These are phyloP conservation scores for Diplogasteroides magnus DNA, from an alignment of 1,140 invertebrate species.

Conservation along the genomic window DNA sequence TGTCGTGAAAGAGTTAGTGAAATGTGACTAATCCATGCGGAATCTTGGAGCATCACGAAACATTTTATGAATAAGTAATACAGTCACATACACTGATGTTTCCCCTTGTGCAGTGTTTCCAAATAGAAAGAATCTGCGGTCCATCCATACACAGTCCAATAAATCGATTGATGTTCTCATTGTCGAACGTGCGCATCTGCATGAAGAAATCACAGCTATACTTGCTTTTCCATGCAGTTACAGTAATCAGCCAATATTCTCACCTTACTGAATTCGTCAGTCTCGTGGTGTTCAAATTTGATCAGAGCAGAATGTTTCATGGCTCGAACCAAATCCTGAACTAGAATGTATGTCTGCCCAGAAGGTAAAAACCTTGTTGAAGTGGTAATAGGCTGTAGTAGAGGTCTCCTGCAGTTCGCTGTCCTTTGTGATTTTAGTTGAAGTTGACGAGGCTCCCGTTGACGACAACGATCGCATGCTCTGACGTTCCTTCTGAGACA, in stretches of 20 bases:
- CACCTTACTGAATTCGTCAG: background rate
- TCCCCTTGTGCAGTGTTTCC: slow-evolving; percentile 21
- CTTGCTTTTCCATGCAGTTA: background rate
- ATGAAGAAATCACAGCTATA: background rate
- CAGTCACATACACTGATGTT: background rate
- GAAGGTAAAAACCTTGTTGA: background rate
- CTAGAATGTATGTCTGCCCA: background rate
- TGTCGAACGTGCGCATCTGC: background rate
- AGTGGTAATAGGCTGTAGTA: background rate
- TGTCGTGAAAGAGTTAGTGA: no score
- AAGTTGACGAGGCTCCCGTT: background rate
- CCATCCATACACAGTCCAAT: slow-evolving; percentile 42
- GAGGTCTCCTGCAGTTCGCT: background rate
- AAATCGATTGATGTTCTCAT: slow-evolving; percentile 44
- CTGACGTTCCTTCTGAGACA: background rate
- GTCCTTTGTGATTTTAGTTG: background rate
- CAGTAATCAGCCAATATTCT: background rate
- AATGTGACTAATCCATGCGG: no score
- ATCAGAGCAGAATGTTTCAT: background rate
- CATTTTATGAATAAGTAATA: background rate
- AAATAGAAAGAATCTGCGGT: slow-evolving; percentile 26
- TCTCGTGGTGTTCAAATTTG: background rate
- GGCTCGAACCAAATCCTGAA: background rate
- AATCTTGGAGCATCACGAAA: background rate
- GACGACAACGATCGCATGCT: background rate